phyloP scores from a whole-genome alignment of 53 echinoderm and acorn worm genomes.

The Luidia sarsii region DNA sequence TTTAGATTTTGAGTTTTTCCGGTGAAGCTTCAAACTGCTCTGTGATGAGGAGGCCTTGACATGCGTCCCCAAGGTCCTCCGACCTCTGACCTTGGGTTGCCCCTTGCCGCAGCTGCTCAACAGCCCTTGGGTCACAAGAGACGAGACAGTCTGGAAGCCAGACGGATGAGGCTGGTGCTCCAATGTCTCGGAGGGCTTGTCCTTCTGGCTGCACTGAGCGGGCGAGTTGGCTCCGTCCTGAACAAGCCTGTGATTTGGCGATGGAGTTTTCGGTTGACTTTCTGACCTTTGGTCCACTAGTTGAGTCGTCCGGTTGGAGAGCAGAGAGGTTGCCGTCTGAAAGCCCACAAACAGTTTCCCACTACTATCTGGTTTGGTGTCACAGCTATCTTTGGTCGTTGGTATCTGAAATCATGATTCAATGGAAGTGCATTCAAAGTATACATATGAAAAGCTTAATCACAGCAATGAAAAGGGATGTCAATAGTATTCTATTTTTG shows the following conservation, averaged over 20 bases:
- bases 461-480: too few species aligned
- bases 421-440: too few species aligned
- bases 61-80: not conserved
- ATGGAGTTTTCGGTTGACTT: not conserved
- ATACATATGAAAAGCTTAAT: too few species aligned
- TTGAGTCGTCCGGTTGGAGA: constrained; percentile 6
- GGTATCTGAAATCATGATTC: not conserved
- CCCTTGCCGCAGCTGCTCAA: not conserved
- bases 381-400: not conserved
- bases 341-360: constrained; percentile 56
- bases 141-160: constrained; percentile 52
- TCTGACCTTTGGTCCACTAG: not conserved
- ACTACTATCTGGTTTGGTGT: constrained; percentile 6
- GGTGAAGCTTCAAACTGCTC: not conserved
- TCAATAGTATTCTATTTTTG: too few species aligned
- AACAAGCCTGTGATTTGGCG: not conserved
- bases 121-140: constrained; percentile 29
- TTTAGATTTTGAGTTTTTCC: too few species aligned
- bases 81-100: not conserved
- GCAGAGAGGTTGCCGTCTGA: constrained; percentile 66
- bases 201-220: too few species aligned
- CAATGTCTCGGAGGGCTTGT: not conserved
- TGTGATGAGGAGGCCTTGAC: not conserved
- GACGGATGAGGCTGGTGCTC: too few species aligned
- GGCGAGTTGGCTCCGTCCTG: not conserved